These are phyloP conservation scores for Potorous gilbertii DNA, from an alignment of 2,797 vertebrate genomes.

Conservation along the genomic window DNA sequence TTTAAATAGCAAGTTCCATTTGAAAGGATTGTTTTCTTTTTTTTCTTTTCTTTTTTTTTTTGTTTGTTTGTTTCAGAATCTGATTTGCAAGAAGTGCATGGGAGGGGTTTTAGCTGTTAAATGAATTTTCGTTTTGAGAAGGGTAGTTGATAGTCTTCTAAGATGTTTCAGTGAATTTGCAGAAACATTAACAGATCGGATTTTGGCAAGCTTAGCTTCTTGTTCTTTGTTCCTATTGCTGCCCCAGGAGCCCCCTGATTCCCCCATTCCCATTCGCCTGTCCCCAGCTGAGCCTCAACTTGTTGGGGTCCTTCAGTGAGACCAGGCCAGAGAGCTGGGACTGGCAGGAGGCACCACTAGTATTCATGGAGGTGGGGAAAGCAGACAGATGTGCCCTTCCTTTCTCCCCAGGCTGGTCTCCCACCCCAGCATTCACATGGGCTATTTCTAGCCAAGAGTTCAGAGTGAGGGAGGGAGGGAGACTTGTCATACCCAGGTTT, in stretches of 20 bases:
- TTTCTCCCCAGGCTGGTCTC: slow-evolving; percentile 69
- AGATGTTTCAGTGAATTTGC: slow-evolving; percentile 71
- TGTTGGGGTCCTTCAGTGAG: slow-evolving; percentile 41
- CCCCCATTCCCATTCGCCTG: slow-evolving; percentile 3
- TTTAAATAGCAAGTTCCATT: slow-evolving; percentile 80
- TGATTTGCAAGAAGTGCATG: slow-evolving; percentile 78
- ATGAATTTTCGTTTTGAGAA: slow-evolving; percentile 85
- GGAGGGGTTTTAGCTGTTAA: slow-evolving; percentile 82
- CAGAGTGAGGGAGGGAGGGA: slow-evolving; percentile 72
- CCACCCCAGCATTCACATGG: slow-evolving; percentile 33
- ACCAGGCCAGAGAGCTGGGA: slow-evolving; percentile 73
- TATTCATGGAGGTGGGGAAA: slow-evolving; percentile 73
- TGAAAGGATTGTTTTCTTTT: slow-evolving; percentile 68
- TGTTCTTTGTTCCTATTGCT: slow-evolving; percentile 65
- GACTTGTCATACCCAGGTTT: slow-evolving; percentile 64
- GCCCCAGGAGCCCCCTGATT: slow-evolving; percentile 37
- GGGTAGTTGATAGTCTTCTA: slow-evolving; percentile 81
- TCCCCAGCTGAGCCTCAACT: slow-evolving; percentile 38
- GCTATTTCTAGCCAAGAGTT: slow-evolving; percentile 76
- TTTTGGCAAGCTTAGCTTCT: slow-evolving; percentile 75
- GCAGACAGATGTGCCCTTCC: slow-evolving; percentile 53
- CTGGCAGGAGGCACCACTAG: slow-evolving; percentile 36
- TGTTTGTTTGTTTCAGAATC: slow-evolving; percentile 69
- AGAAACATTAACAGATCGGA: slow-evolving; percentile 63
- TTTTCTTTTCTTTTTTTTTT: slow-evolving; percentile 6